These are phyloP conservation scores for Calephelis virginiensis DNA, from an alignment of 1,140 invertebrate genomes.

Conservation along the genomic window DNA sequence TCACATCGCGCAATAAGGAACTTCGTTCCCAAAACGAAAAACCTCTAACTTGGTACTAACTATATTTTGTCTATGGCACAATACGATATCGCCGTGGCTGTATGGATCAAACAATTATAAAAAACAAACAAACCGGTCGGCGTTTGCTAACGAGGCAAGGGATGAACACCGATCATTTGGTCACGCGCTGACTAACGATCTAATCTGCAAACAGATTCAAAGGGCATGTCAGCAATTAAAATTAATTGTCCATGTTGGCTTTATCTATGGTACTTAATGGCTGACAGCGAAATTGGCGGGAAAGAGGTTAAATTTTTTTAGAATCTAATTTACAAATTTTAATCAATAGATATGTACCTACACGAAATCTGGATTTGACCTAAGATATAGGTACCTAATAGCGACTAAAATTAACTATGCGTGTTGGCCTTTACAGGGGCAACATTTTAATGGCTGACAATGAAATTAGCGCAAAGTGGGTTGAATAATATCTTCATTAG, in stretches of 20 bases:
- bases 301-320: background rate
- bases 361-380: too few species aligned
- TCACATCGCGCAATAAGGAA: too few species aligned
- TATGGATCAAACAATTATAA: constrained; percentile 9
- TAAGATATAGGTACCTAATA: too few species aligned
- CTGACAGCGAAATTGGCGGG: constrained; percentile 3
- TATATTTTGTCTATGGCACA: background rate
- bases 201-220: constrained; percentile 18
- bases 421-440: too few species aligned
- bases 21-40: background rate
- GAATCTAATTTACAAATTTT: too few species aligned
- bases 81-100: background rate
- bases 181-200: constrained; percentile 15
- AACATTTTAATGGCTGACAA: too few species aligned
- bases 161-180: constrained; percentile 13
- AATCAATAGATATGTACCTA: too few species aligned
- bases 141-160: constrained; percentile 7
- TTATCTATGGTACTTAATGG: constrained; percentile 12
- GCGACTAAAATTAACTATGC: too few species aligned
- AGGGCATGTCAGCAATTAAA: constrained; percentile 17
- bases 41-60: background rate
- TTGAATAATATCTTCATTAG: too few species aligned
- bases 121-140: constrained; percentile 14
- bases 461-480: too few species aligned
- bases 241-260: constrained; percentile 16